Conservation (phyloP, 2,797 vertebrate species). For the Sebastes steindachneri region DNA sequence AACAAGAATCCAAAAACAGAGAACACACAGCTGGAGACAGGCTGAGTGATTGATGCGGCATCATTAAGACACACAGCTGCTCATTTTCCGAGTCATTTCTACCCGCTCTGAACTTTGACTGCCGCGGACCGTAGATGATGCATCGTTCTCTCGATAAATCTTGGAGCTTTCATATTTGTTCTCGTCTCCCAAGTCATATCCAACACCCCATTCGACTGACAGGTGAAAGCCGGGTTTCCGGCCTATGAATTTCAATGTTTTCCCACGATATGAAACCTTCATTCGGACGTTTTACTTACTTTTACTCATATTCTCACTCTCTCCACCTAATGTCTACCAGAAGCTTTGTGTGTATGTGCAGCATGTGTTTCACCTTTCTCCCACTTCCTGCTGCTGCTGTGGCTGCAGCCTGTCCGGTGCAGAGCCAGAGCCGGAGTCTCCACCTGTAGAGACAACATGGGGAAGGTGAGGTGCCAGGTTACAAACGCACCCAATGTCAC, state of each 20-base stretch:
- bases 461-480: slow-evolving; percentile 61
- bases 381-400: slow-evolving; percentile 39
- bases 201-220: rapidly evolving
- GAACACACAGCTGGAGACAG: not conserved
- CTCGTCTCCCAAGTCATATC: not conserved
- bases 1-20: not conserved
- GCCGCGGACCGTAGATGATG: not conserved
- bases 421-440: slow-evolving; percentile 4
- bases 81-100: slow-evolving; percentile 33
- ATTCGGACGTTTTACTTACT: not conserved
- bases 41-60: not conserved
- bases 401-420: slow-evolving; percentile 19
- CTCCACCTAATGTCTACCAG: not conserved
- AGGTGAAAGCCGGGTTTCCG: not conserved
- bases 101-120: not conserved
- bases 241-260: not conserved
- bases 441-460: slow-evolving; percentile 41
- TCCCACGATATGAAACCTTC: not conserved
- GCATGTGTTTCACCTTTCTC: slow-evolving; percentile 39
- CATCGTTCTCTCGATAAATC: not conserved
- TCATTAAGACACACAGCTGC: slow-evolving; percentile 13
- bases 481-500: slow-evolving; percentile 61
- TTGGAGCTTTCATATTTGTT: not conserved
- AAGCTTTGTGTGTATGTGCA: not conserved
- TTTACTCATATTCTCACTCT: not conserved